A percentile compares a stretch with the other conserved stretches of the same genome.
phyloP scores from a whole-genome alignment of 2,888 invertebrate species.

The Lycophotia porphyrea region DNA sequence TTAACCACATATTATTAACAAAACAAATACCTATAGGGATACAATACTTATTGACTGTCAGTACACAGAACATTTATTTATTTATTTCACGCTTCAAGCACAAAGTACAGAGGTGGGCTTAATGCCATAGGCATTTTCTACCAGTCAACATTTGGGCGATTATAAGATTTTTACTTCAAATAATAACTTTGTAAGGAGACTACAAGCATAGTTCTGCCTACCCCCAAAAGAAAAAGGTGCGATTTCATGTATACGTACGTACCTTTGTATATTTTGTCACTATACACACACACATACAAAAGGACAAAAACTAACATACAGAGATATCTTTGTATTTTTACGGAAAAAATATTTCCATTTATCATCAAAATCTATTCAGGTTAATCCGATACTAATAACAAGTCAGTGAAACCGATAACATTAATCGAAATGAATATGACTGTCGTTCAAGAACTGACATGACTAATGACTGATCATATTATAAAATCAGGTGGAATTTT shows the following conservation, averaged over 20 bases:
- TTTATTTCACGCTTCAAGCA: no score
- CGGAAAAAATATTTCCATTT: no score
- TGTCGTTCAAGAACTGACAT: background rate
- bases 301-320: no score
- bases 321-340: background rate
- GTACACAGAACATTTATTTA: no score
- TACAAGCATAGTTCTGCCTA: background rate
- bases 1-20: background rate
- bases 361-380: background rate
- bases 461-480: background rate
- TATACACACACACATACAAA: no score
- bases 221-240: background rate
- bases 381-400: background rate
- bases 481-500: background rate
- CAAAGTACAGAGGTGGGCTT: no score
- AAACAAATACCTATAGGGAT: conserved; percentile 2
- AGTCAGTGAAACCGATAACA: background rate
- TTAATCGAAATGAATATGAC: background rate
- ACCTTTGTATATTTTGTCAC: no score
- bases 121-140: no score
- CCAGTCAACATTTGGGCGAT: no score
- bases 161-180: no score
- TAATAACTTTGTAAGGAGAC: background rate
- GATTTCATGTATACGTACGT: background rate
- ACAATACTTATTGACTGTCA: background rate